Evolutionary conservation across 2,888 invertebrate genomes (phyloP), one percentile per base, ranked within the genome.

Genomic region (Chouioia cunea): DNA sequence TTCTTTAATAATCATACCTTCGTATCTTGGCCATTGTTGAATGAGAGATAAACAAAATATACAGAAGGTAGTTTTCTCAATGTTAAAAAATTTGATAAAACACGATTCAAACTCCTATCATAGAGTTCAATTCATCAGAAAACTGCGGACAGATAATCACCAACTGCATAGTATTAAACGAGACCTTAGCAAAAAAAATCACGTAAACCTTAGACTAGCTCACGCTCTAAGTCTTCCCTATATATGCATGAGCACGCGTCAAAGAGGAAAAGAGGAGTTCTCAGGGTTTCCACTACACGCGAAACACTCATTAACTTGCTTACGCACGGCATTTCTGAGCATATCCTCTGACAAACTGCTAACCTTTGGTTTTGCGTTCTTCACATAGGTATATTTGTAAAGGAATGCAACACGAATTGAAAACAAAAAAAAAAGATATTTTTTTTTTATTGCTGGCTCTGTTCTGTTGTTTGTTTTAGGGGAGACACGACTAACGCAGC

Each of bases 221-320:
- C 54, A 70, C 76, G 73, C 68, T 64, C 69, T 75, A 27, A 16
- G 43, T 50, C 6, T 6, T 27, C 69, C 63, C 60, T 53, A 60
- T 23, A n/a, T n/a, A 27, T 4, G 36, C 71, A 66, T 75, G 76
- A 70, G 44, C 14, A 6, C 18, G 47, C 47, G 23, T 23, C 14
- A 59, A 23, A 22, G 71, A 73, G 74, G n/a, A n/a, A n/a, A 76
- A 72, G 78, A 78, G 76, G 74, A 79, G 69, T 76, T 71, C 70
- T 71, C 67, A 71, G 73, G 36, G 77, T 77, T 81, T 81, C 79
- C 79, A 79, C 76, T 74, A 79, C 83, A 83, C 83, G 83, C 83
- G 75, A 83, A 79, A 78, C 73, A 73, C 78, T 79, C 83, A 78
- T 83, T 83, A 83, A 81, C 82, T 82, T 79, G 74, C 68, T 66